Evolutionary conservation across 2,797 vertebrate genomes (phyloP), one percentile per base, ranked within the genome.

Genomic region (Anguilla megastoma): DNA sequence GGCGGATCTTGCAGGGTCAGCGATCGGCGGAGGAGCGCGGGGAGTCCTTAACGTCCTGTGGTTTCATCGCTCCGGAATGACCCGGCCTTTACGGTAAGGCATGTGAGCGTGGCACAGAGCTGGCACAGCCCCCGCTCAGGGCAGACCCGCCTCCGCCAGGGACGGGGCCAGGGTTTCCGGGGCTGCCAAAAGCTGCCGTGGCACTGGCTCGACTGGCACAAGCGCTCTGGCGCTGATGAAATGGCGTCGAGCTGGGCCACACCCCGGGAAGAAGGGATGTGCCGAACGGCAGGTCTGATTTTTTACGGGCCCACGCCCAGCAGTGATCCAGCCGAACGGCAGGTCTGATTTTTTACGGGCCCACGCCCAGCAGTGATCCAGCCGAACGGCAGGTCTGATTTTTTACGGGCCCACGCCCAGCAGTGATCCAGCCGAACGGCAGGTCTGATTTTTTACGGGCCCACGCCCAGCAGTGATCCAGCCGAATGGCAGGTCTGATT

Each of bases 21-120:
- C 94, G 95, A 94, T 93, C 93, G 92, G 93, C 94, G 92, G 86
- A 92, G 91, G 93, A 95, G 93, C 90, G 91, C 94, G 92, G 93
- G 91, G 91, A 93, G 90, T 92, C 94, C 90, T 93, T 92, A 90
- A 58, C 16, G 56, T 95, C 92, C 93, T 89, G 92, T 92, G 92
- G 94, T 92, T 94, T 94, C 94, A 95, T 95, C 88, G 91, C 94
- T 95, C 95, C 94, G 94, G 94, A 95, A 95, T 95, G 94, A 95
- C 94, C 94, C 90, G 92, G 92, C 90, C 92, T 95, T 95, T 95
- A 95, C 94, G 93, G 94, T 94, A 95, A 95, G 93, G 93, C 90
- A 91, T 45, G 21, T 48, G 14, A 7, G n/a, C 41, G 10, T 1
- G 10, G 52, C 24, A 30, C 50, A 52, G 50, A 12, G 52, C 71